phyloP scores from a whole-genome alignment of 2,888 invertebrate species.

The Anoplius nigerrimus region DNA sequence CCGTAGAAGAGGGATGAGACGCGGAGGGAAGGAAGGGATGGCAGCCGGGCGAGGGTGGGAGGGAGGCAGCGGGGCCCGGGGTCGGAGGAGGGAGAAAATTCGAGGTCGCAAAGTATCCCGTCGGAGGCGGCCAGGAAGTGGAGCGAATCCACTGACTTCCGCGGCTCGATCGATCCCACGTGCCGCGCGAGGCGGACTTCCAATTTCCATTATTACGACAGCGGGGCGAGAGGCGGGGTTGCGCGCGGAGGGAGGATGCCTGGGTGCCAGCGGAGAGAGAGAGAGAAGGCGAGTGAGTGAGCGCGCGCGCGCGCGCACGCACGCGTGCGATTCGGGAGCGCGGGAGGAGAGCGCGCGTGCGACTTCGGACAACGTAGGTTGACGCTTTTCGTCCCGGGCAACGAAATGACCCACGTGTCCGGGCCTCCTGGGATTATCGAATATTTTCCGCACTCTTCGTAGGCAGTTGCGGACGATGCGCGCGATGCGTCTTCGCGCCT shows the following conservation, averaged over 20 bases:
- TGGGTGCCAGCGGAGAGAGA: neutral
- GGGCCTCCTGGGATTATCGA: too few relatives aligned
- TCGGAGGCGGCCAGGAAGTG: constrained; percentile 48
- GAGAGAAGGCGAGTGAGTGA: neutral
- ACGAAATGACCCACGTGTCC: too few relatives aligned
- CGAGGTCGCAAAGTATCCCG: constrained; percentile 39
- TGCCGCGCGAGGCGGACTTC: constrained; percentile 39
- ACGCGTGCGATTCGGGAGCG: neutral
- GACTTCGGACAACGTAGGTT: neutral
- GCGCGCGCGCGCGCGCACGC: constrained; percentile 3
- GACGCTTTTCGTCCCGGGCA: too few relatives aligned
- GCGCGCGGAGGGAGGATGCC: neutral
- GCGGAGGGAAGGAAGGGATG: constrained; percentile 1
- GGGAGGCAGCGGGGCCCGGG: neutral
- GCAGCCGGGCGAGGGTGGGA: neutral
- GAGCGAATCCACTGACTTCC: constrained; percentile 58
- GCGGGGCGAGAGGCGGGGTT: neutral
- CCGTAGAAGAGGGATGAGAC: neutral
- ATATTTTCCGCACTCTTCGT: too few relatives aligned
- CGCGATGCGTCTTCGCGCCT: too few relatives aligned
- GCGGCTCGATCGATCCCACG: constrained; percentile 53
- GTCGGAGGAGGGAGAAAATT: constrained; percentile 23
- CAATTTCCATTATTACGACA: constrained; percentile 48
- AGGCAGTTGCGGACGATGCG: too few relatives aligned
- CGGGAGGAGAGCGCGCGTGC: neutral